phyloP scores from a whole-genome alignment of 2,888 invertebrate species.

The Abrostola tripartita region DNA sequence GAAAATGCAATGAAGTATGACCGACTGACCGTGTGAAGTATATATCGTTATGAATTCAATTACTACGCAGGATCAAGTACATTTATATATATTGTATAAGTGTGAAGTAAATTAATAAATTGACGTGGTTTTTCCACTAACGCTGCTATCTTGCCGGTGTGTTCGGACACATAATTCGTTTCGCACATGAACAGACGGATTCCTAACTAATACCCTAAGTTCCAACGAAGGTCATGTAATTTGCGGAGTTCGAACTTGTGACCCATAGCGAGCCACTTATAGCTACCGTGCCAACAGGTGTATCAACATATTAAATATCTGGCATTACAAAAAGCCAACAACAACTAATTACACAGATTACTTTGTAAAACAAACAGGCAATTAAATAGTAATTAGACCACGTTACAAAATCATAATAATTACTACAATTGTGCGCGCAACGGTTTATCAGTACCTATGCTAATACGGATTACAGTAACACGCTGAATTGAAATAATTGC shows the following conservation, averaged over 20 bases:
- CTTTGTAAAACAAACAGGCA: not conserved
- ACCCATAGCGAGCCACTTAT: not conserved
- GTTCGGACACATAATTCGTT: no score
- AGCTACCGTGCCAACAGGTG: not conserved
- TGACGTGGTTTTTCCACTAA: no score
- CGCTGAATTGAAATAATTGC: not conserved
- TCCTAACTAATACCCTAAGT: no score
- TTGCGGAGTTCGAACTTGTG: no score
- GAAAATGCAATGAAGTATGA: not conserved
- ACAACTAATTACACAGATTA: not conserved
- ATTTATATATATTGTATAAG: no score
- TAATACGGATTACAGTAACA: not conserved
- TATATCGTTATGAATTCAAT: no score
- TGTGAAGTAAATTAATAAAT: no score
- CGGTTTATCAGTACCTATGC: not conserved
- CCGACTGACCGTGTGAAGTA: not conserved
- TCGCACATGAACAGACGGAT: no score
- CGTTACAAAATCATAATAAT: not conserved
- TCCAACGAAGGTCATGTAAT: no score
- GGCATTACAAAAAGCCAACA: not conserved
- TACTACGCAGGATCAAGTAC: no score
- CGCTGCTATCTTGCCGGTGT: no score
- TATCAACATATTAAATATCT: not conserved
- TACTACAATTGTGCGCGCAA: not conserved
- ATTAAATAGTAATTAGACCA: slow-evolving; percentile 2